Evolutionary conservation across 2,888 invertebrate genomes (phyloP), one percentile per base, ranked within the genome.

Genomic region (Brachylomia viminalis): DNA sequence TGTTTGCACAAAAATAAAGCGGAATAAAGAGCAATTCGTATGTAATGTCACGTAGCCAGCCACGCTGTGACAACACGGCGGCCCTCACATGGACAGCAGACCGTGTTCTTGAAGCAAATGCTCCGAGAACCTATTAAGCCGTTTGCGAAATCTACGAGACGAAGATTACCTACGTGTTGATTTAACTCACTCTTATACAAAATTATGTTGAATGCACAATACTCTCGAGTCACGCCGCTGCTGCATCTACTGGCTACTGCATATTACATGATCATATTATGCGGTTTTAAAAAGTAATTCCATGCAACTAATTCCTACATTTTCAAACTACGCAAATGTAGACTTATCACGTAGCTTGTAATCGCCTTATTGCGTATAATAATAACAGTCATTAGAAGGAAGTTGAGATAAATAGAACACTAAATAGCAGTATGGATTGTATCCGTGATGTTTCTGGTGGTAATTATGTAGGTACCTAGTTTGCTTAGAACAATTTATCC

Each of bases 21-120:
- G 87, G 86, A 90, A 90, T 92, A 91, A 92, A 88, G 82, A 90
- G 92, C 87, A 85, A 93, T 95, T 95, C 91, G 88, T 87, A 83
- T 90, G 90, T 89, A 84, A 68, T 79, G 91, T 93, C 95, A 95
- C 95, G 95, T 95, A 92, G 85, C 69, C 67, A 77, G 83, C 77
- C 86, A 86, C 86, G 87, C 75, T 89, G 89, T 93, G 92, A 91
- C 93, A 92, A 94, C 93, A 93, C 88, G 88, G 82, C 86, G 92
- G 91, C 91, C 93, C 90, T 91, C 92, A 88, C 84, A 86, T 89
- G 89, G 90, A 90, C 92, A 87, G 79, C 88, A 88, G 88, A 87
- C 85, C 81, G 90, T 90, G 92, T 90, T 92, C 92, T 94, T 93
- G 92, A 92, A 90, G 86, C 87, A 87, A 91, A 91, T 89, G 87